A percentile compares a stretch with the other conserved stretches of the same genome.
Evolutionary conservation across 2,797 vertebrate genomes (phyloP).

Genomic region (Chelon auratus): DNA sequence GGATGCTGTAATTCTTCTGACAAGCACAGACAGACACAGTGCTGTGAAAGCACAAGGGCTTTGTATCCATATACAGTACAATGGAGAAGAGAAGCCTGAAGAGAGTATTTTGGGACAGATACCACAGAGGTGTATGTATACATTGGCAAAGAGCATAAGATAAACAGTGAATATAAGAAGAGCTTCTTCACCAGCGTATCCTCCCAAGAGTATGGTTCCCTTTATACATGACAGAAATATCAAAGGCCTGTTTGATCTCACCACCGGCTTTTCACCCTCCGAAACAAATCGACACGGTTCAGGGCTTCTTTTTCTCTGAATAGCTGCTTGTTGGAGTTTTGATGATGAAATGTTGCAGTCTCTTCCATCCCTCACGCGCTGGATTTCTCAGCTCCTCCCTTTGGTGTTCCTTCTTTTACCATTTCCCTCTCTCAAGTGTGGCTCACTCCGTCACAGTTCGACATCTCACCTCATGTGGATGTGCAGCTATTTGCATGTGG

Average conservation of each 20-base stretch:
- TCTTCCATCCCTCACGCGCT: conserved; percentile 60
- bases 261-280: conserved; percentile 64
- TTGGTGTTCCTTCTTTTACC: conserved; percentile 44
- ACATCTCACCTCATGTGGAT: conserved; percentile 27
- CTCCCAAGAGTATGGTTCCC: conserved; percentile 58
- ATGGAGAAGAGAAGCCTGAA: conserved; percentile 19
- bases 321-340: conserved; percentile 73
- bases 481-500: conserved; percentile 31
- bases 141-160: conserved; percentile 57
- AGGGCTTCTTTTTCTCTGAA: conserved; percentile 45
- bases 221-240: conserved; percentile 79
- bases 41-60: conserved; percentile 30
- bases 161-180: conserved; percentile 70
- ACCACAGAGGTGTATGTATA: conserved; percentile 54
- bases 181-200: conserved; percentile 53
- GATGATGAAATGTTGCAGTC: conserved; percentile 79
- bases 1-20: conserved; percentile 51
- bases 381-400: conserved; percentile 59
- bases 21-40: conserved; percentile 36
- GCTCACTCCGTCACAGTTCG: conserved; percentile 35
- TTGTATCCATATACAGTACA: conserved; percentile 42
- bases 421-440: conserved; percentile 31
- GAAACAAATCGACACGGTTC: conserved; percentile 78
- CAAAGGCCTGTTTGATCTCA: conserved; percentile 80
- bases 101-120: conserved; percentile 47